Conservation (phyloP, 2,797 vertebrate species). For the Calcarius lapponicus region DNA sequence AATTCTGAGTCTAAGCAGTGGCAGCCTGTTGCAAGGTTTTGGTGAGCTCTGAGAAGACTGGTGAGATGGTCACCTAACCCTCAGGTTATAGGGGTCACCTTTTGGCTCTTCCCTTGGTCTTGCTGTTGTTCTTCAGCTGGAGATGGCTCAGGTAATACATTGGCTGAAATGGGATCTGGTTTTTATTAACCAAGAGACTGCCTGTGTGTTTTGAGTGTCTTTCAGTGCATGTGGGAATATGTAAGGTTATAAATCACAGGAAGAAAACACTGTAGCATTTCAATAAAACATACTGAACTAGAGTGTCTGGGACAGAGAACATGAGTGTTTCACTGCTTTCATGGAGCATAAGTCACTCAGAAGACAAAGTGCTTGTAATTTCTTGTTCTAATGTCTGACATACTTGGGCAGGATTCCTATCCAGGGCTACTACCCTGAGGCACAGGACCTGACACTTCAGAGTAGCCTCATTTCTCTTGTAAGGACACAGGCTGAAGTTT, state of each 20-base stretch:
- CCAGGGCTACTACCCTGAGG: background rate
- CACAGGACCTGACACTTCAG: background rate
- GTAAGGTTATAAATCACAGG: conserved; percentile 41
- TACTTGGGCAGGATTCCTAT: background rate
- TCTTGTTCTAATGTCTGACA: conserved; percentile 14
- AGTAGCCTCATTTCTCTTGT: background rate
- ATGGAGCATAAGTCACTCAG: conserved; percentile 18
- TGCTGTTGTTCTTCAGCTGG: background rate
- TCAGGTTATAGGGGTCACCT: background rate
- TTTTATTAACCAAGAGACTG: conserved; percentile 34
- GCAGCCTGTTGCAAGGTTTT: background rate
- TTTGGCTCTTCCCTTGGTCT: background rate
- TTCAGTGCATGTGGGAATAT: background rate
- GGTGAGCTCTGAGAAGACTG: background rate
- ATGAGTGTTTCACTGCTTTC: background rate
- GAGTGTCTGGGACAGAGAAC: conserved; percentile 62
- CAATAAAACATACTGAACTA: conserved; percentile 38
- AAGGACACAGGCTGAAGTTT: background rate
- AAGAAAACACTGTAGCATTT: background rate
- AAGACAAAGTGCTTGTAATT: conserved; percentile 39
- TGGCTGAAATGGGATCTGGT: conserved; percentile 12
- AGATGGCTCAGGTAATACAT: background rate
- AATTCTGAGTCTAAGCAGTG: background rate
- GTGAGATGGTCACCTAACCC: background rate
- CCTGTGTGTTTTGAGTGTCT: background rate